Base-by-base conservation (phyloP, 2,113 vertebrate genomes). In the Carassius carassius region DNA sequence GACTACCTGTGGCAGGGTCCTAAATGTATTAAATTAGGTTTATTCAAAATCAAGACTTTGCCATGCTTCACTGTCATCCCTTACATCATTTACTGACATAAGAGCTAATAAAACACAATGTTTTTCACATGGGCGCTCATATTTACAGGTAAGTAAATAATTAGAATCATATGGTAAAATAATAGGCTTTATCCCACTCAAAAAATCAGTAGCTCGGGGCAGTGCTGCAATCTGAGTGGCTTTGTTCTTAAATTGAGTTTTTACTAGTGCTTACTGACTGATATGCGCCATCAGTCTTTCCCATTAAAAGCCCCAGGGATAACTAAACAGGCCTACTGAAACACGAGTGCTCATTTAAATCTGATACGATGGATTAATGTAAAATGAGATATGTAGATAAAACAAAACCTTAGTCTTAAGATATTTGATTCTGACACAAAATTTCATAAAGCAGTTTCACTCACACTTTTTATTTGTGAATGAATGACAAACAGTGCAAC, bases 111-210 rank as follows among this genome's bases (percentile, higher is more conserved):
- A 92, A 92, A 92, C 90, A 92, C 90, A 91, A 92, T 91, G 92
- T 92, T 93, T 93, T 93, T 94, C 92, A 92, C 90, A 88, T 92
- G 90, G 91, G 91, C 87, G 79, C 88, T 90, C 89, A 89, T 90
- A 92, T 92, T 76, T 76, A 54, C 49, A 76, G 74, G 91, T 94
- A 93, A 92, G 92, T 94, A 93, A 93, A 94, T 94, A 93, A 95
- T 94, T 94, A 93, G 92, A 94, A 91, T 94, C 93, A 93, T 90
- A 93, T 94, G 92, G 81, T 88, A 83, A 91, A 92, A 93, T 92
- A 93, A 94, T 92, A 92, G 91, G 92, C 78, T 56, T 87, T 88
- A 90, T 91, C 89, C 90, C 90, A 92, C 93, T 92, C 89, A 93
- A 29, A 69, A 93, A 94, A 94, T 92, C 92, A 91, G 86, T 92